Evolutionary conservation across 2,888 invertebrate species (phyloP).

Genomic region (Dryadula phaetusa): DNA sequence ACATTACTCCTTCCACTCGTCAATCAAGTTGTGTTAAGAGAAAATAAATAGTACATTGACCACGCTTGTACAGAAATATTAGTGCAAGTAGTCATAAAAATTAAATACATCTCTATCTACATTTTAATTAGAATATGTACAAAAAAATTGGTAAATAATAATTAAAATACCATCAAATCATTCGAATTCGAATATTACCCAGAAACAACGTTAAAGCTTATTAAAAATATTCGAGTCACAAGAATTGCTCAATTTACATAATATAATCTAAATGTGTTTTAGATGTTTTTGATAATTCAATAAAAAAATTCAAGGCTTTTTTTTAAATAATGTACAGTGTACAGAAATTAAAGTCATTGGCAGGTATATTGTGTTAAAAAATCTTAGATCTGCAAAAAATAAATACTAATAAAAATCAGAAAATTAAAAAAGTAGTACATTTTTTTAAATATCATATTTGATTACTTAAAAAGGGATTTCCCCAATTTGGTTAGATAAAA

Average conservation of each 20-base stretch:
- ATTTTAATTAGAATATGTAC: conserved; percentile 9
- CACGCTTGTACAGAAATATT: conserved; percentile 9
- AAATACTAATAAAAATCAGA: too few species aligned
- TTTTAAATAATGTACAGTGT: neutral
- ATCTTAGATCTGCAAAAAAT: neutral
- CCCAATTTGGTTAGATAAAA: too few species aligned
- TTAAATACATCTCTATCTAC: conserved; percentile 9
- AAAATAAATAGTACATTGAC: conserved; percentile 27
- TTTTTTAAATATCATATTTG: too few species aligned
- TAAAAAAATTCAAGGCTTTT: neutral
- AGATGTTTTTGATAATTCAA: conserved; percentile 23
- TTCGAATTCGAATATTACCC: conserved; percentile 11
- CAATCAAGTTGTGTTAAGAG: neutral
- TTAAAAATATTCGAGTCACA: conserved; percentile 13
- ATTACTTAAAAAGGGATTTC: too few species aligned
- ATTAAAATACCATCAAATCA: conserved; percentile 20
- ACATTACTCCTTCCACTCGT: neutral
- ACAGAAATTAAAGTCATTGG: neutral
- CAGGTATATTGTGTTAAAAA: neutral
- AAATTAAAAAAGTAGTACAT: too few species aligned
- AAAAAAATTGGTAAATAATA: conserved; percentile 21
- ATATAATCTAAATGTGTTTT: conserved; percentile 19
- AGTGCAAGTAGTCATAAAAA: conserved; percentile 11
- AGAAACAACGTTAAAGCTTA: conserved; percentile 19
- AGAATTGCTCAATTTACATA: conserved; percentile 21